Base-by-base conservation (phyloP, 2,113 vertebrate species). In the Hystrix brachyura region DNA sequence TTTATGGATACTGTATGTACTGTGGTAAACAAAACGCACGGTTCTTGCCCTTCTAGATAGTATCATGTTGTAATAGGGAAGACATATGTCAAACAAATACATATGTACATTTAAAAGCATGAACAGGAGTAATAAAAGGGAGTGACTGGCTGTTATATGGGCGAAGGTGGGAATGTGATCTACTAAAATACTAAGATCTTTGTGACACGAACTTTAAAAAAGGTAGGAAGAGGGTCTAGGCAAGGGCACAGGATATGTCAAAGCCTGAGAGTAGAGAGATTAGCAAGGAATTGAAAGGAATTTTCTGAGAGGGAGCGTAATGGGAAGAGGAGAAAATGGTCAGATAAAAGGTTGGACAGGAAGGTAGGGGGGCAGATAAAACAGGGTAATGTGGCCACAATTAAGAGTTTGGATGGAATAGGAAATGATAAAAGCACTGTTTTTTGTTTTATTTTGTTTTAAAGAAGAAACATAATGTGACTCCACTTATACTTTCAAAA, bases 401-500 rank as follows among this genome's bases (percentile, higher is more conserved):
- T 53, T 86, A 90, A 32, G 43, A 85, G 57, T 78, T 34, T 48
- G 18, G 34, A 59, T 78, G 12, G n/a, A 84, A 78, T 59, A 19
- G 11, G 38, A 91, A 95, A 92, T 62, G 46, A 71, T 43, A 76
- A 57, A 69, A 86, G 38, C 38, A 38, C 38, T 38, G 38, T 38
- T 38, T 38, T 38, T 38, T 38, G 38, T 38, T 38, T 38, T 38
- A 11, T 17, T 23, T 38, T 78, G 86, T 80, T 76, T 62, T 25
- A 62, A 62, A 92, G 32, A 82, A 81, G 38, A 32, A 94, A 67
- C 10, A 69, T 60, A 88, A n/a, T 13, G 9, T 48, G 12, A 65
- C 32, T 91, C 67, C 64, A 95, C 32, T 81, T 71, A 34, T 78
- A 93, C 53, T 90, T 93, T 82, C 43, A 78, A 87, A 96, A 81